phyloP scores from a whole-genome alignment of 2,888 invertebrate genomes.

The Melanotus villosus region DNA sequence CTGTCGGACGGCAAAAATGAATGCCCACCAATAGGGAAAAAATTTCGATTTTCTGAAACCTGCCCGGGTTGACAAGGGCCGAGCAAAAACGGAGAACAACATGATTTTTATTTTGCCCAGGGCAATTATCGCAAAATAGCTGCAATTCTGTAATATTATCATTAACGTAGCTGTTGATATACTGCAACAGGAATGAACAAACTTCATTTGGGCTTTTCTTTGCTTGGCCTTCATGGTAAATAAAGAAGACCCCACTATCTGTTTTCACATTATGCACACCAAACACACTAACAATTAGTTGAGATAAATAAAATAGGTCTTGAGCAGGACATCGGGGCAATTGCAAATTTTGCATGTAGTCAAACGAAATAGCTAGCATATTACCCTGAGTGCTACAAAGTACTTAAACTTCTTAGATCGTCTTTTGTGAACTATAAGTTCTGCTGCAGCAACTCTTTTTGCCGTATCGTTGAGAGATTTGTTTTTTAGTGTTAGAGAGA shows the following conservation, averaged over 20 bases:
- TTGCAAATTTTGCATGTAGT: conserved; percentile 51
- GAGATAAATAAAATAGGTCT: conserved; percentile 50
- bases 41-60: not conserved
- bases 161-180: conserved; percentile 12
- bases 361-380: conserved; percentile 43
- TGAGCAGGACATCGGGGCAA: conserved; percentile 48
- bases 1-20: not conserved
- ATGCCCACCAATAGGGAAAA: not conserved
- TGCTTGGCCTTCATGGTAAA: conserved; percentile 35
- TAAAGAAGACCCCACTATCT: conserved; percentile 28
- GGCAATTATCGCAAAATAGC: no score
- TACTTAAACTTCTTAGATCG: conserved; percentile 51
- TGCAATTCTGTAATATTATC: no score
- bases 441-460: conserved; percentile 51
- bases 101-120: no score
- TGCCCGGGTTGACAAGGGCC: not conserved
- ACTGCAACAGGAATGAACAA: conserved; percentile 25
- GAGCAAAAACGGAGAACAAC: no score
- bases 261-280: conserved; percentile 21
- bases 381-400: conserved; percentile 35
- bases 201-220: conserved; percentile 38
- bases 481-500: conserved; percentile 23
- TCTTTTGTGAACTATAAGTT: conserved; percentile 50
- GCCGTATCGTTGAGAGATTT: not conserved
- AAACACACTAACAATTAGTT: conserved; percentile 45